phyloP scores from a whole-genome alignment of 2,888 invertebrate genomes.

The Lithosia quadra region DNA sequence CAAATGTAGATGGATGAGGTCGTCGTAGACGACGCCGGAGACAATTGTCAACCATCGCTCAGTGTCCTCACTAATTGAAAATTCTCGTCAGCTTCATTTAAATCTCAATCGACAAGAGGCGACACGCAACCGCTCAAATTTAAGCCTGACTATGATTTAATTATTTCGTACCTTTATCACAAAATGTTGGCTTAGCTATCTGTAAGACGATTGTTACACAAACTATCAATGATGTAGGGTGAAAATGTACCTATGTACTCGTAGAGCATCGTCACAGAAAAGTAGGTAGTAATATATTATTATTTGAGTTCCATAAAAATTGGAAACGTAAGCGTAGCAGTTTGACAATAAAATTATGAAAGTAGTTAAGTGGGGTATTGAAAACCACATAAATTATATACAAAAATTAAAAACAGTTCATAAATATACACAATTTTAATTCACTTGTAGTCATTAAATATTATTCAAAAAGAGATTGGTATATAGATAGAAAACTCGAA shows the following conservation, averaged over 20 bases:
- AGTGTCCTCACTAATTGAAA: slow-evolving; percentile 85
- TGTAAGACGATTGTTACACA: neutral
- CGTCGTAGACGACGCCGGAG: slow-evolving; percentile 73
- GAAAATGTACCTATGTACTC: neutral
- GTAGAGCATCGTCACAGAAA: neutral
- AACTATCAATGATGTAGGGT: neutral
- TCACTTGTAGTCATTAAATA: neutral
- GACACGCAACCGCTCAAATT: slow-evolving; percentile 70
- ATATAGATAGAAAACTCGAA: slow-evolving; percentile 63
- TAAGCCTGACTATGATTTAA: slow-evolving; percentile 61
- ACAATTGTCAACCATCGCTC: slow-evolving; percentile 84
- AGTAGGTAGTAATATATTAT: too few species aligned
- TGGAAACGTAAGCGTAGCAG: too few species aligned
- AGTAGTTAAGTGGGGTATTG: neutral
- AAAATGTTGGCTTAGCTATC: slow-evolving; percentile 37
- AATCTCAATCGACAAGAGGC: slow-evolving; percentile 79
- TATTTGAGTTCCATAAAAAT: too few species aligned
- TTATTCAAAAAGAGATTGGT: slow-evolving; percentile 42
- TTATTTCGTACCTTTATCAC: slow-evolving; percentile 64
- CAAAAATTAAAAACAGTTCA: neutral
- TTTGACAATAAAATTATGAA: too few species aligned
- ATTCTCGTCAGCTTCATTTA: slow-evolving; percentile 83
- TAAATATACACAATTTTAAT: neutral
- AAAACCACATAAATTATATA: too few species aligned
- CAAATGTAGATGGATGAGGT: slow-evolving; percentile 84